phyloP scores from a whole-genome alignment of 2,888 invertebrate species.

The Noctua fimbriata region DNA sequence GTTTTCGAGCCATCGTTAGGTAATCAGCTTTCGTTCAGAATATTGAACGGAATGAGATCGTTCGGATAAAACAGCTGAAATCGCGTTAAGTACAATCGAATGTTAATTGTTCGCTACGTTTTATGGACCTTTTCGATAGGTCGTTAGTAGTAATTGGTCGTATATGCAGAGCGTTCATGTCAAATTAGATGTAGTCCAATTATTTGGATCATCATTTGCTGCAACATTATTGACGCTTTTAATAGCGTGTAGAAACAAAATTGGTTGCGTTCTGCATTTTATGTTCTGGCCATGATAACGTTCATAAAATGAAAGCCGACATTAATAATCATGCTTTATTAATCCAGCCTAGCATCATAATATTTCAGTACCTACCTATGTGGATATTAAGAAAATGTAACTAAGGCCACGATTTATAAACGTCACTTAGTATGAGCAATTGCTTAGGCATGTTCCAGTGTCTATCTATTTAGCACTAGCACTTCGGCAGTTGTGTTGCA shows the following conservation, averaged over 20 bases:
- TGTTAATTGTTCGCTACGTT: constrained; percentile 71
- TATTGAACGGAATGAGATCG: constrained; percentile 60
- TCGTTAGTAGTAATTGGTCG: constrained; percentile 71
- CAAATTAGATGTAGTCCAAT: constrained; percentile 59
- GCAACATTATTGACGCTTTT: constrained; percentile 28
- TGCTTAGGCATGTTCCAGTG: background rate
- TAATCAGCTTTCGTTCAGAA: constrained; percentile 63
- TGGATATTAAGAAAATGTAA: background rate
- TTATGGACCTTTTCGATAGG: constrained; percentile 68
- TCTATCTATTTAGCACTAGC: background rate
- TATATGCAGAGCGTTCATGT: constrained; percentile 57
- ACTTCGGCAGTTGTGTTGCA: background rate
- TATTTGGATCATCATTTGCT: constrained; percentile 45
- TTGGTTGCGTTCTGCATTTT: constrained; percentile 8
- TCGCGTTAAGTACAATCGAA: constrained; percentile 67
- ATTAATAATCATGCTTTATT: background rate
- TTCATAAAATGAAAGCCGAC: background rate
- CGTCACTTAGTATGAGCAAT: background rate
- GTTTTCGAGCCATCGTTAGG: constrained; percentile 63
- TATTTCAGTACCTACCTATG: background rate
- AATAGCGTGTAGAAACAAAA: constrained; percentile 14
- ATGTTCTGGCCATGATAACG: background rate
- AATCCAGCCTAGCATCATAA: background rate
- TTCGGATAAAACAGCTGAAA: constrained; percentile 63
- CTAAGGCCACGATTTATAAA: background rate